Evolutionary conservation across 2,113 vertebrate genomes (phyloP).

Genomic region (Hucho hucho): DNA sequence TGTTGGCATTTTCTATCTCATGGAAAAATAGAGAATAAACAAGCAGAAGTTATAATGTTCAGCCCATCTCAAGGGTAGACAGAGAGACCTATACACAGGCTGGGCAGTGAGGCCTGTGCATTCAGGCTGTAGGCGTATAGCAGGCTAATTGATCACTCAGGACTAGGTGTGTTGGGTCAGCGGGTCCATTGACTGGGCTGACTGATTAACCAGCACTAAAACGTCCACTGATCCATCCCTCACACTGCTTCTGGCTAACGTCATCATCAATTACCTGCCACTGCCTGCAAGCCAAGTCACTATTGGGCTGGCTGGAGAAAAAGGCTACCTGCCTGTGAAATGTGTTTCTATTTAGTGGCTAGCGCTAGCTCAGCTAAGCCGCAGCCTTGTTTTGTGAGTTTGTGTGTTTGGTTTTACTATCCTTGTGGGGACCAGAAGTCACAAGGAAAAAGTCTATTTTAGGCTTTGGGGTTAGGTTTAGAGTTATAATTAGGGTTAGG

Average conservation of each 20-base stretch:
- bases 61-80: not conserved
- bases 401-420: not conserved
- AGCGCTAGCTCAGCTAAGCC: not conserved
- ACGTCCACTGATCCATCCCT: slow-evolving; percentile 31
- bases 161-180: slow-evolving; percentile 46
- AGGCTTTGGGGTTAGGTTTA: too few species aligned
- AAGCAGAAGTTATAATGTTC: not conserved
- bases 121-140: slow-evolving; percentile 3
- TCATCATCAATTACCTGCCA: slow-evolving; percentile 46
- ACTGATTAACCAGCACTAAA: slow-evolving; percentile 53
- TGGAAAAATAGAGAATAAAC: not conserved
- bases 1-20: not conserved
- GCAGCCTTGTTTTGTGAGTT: not conserved
- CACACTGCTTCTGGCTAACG: slow-evolving; percentile 20
- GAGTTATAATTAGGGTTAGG: too few species aligned
- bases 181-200: slow-evolving; percentile 34
- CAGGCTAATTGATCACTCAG: slow-evolving; percentile 43
- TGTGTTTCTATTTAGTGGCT: not conserved
- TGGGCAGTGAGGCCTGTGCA: not conserved
- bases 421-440: too few species aligned
- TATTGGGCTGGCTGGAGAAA: slow-evolving; percentile 7
- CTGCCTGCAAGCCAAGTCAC: slow-evolving; percentile 7
- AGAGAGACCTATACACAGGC: not conserved
- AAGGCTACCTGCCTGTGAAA: slow-evolving; percentile 15
- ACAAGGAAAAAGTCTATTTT: too few species aligned